Base-by-base conservation (phyloP, 1,140 invertebrate genomes). In the Akabosia matsudoensis region DNA sequence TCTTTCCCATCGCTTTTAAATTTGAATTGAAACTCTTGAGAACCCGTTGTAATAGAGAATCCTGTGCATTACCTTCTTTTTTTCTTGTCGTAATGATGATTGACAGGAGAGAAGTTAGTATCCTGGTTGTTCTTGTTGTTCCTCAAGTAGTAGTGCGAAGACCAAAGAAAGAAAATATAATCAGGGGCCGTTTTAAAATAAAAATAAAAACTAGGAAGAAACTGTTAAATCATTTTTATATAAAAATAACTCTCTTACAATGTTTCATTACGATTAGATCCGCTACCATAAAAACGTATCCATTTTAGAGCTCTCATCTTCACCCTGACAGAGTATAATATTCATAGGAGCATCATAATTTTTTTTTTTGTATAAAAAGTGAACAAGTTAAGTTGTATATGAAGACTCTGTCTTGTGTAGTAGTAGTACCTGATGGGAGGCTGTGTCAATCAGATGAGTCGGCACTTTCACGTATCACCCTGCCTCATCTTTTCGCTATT, bases 401-500 rank as follows among this genome's bases (percentile, higher is more conserved):
- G n/a, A n/a, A n/a, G n/a, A n/a, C n/a, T n/a, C n/a, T n/a, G n/a
- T n/a, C n/a, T n/a, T n/a, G 73, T 30, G 24, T 67, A 67, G 61
- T 67, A n/a, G 61, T 67, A 80, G 76, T 80, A 80, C 79, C 77
- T 80, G 79, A 78, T 80, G 79, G 76, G 79, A 78, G 79, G 79
- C 75, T 78, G 51, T 79, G 79, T 79, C 76, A 78, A 80, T 80
- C 79, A 80, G 79, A 78, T 80, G 79, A 80, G 76, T 78, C 74
- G 79, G 76, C 79, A 80, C 76, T 78, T 80, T 80, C 74, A 80
- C 74, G 76, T 73, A 76, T 61, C 76, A 45, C 33, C 73, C 74
- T 75, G 51, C 70, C 77, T 75, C 73, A 74, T 78, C 64, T 74
- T 37, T 70, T 61, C 0, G 0, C 52, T 61, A 34, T 51, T 67